Percentiles rank a stretch among this genome's conserved stretches.
Evolutionary conservation across 1,140 invertebrate genomes (phyloP).

Genomic region (Drosophila takahashii): DNA sequence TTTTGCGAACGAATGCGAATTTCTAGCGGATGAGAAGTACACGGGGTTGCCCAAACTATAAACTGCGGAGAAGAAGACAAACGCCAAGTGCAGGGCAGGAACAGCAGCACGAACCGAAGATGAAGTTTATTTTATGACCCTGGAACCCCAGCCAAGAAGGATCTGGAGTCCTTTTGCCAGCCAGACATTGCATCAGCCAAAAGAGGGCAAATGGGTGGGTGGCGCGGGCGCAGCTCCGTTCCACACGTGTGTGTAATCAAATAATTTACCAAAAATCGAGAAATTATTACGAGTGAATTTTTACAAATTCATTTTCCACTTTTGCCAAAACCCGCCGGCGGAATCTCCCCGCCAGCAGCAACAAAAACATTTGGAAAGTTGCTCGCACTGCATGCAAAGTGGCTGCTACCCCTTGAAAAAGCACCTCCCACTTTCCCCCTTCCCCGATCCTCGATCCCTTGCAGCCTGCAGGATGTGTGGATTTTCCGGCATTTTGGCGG

Average conservation of each 20-base stretch:
- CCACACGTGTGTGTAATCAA: constrained; percentile 82
- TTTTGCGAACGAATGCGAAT: constrained; percentile 65
- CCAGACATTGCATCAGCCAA: constrained; percentile 40
- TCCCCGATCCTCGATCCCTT: constrained; percentile 1
- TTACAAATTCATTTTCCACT: constrained; percentile 78
- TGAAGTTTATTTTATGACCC: constrained; percentile 79
- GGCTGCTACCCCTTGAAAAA: constrained; percentile 15
- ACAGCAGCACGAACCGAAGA: constrained; percentile 59
- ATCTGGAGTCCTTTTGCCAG: constrained; percentile 35
- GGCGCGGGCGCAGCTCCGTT: constrained; percentile 24
- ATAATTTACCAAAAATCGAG: constrained; percentile 81
- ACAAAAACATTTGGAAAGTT: constrained; percentile 48
- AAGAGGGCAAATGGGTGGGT: constrained; percentile 2
- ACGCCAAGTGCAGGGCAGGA: constrained; percentile 32
- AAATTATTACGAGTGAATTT: constrained; percentile 79
- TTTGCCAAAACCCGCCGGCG: constrained; percentile 38
- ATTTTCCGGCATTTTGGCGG: constrained; percentile 77
- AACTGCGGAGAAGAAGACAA: constrained; percentile 14
- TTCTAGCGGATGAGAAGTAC: constrained; percentile 4
- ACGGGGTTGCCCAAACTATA: neutral
- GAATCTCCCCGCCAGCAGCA: constrained; percentile 23
- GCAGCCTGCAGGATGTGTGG: constrained; percentile 69
- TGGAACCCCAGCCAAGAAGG: constrained; percentile 30
- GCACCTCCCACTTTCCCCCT: neutral
- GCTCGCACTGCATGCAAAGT: constrained; percentile 74